A percentile compares a stretch with the other conserved stretches of the same genome.
Conservation (phyloP, 2,113 vertebrate genomes). For the Antigone vipio region DNA sequence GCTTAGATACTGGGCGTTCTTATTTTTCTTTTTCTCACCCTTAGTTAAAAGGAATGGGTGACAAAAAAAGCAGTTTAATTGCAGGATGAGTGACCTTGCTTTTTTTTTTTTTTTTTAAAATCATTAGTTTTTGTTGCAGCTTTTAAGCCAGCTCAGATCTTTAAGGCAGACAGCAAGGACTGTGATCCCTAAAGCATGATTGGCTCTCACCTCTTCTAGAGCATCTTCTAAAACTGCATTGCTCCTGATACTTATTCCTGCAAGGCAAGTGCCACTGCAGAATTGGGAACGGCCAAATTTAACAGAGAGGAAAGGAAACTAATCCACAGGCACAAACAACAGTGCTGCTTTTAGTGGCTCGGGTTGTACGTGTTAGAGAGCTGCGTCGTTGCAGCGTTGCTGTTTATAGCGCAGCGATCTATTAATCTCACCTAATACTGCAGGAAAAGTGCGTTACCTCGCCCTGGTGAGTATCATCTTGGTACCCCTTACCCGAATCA, state of each 20-base stretch:
- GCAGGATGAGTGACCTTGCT: background rate
- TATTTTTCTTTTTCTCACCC: background rate
- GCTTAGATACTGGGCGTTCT: accelerated
- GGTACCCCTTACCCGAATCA: background rate
- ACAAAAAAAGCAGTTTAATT: background rate
- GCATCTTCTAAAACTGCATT: background rate
- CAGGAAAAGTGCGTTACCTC: accelerated
- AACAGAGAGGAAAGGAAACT: background rate
- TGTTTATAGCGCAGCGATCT: accelerated
- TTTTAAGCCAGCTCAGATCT: background rate
- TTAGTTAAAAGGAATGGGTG: background rate
- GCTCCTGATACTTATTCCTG: background rate
- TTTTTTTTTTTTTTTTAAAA: background rate
- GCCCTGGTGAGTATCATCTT: accelerated
- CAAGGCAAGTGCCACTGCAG: background rate
- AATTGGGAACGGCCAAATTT: background rate
- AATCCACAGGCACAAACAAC: accelerated
- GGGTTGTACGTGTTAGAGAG: accelerated
- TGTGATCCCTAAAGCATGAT: accelerated
- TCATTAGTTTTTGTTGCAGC: background rate
- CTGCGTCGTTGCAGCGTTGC: accelerated
- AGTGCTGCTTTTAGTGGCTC: background rate
- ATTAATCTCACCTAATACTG: background rate
- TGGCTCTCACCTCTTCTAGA: background rate
- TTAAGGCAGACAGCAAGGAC: background rate